phyloP scores from a whole-genome alignment of 1,140 invertebrate genomes.

The Meloidogyne hapla region DNA sequence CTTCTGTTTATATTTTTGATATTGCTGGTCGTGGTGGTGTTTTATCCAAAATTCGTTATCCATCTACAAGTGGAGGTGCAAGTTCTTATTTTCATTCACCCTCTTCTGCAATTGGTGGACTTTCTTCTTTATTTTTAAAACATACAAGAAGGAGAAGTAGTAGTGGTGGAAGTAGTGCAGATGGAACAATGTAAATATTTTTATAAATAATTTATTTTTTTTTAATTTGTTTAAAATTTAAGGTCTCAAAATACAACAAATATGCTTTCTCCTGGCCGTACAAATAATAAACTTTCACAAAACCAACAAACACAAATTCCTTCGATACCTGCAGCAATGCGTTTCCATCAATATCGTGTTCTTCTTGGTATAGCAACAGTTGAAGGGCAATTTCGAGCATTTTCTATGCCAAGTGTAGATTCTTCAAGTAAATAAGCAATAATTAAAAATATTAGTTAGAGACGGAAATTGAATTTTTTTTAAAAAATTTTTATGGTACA shows the following conservation, averaged over 20 bases:
- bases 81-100: constrained; percentile 11
- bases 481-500: neutral
- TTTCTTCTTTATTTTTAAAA: constrained; percentile 14
- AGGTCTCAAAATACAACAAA: neutral
- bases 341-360: constrained; percentile 33
- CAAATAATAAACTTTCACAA: constrained; percentile 2
- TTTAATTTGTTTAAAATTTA: neutral
- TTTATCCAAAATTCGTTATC: constrained; percentile 42
- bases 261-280: neutral
- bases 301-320: neutral
- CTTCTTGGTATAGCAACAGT: constrained; percentile 31
- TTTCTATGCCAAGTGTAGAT: constrained; percentile 20
- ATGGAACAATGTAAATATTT: neutral
- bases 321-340: constrained; percentile 28
- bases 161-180: constrained; percentile 18
- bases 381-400: constrained; percentile 29
- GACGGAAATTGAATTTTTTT: neutral
- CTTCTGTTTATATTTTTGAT: constrained; percentile 43
- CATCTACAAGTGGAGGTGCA: constrained; percentile 10
- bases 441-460: neutral
- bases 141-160: constrained; percentile 11
- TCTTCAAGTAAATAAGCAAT: neutral
- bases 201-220: too few relatives aligned
- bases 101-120: constrained; percentile 10
- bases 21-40: constrained; percentile 41